Base-by-base conservation (phyloP, 2,888 invertebrate species). In the Operophtera brumata region DNA sequence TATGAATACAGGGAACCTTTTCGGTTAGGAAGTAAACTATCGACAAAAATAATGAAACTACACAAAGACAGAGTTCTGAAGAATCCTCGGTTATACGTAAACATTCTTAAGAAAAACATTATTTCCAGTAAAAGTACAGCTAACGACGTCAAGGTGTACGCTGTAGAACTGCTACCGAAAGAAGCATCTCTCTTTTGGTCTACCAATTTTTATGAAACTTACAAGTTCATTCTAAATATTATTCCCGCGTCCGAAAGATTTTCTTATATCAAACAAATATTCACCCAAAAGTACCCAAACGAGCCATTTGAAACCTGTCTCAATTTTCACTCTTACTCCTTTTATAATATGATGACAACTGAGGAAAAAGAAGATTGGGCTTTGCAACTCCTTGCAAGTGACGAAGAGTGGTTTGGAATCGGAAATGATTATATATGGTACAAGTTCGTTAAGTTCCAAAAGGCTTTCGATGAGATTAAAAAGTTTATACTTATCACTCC, bases 391-490 rank as follows among this genome's bases (percentile, higher is more conserved):
- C 57, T 78, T 44, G 61, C 44, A 66, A 41, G 32, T 12, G 46
- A 26, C 14, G 51, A 59, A n/a, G 74, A 72, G 51, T 20, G 71
- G 2, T 54, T 72, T 11, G 73, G 73, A 4, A 53, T 47, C 10
- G 67, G 67, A 9, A 57, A 67, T 46, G 69, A 73, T 61, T 77
- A 64, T 46, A 57, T 59, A 7, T 78, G 74, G 76, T 77, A 72
- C 47, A 47, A 64, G 32, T 78, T 71, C 59, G 59, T 78, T 0
- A 62, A 61, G 10, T 78, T 71, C 47, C 53, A 66, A 41, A 55
- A 61, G 26, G 69, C 77, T 14, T 70, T 77, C 37, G 56, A 51
- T 13, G 66, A 57, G 41, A 67, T 72, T 11, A 70, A 75, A 50
- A 64, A 61, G 49, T 47, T 20, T 14, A 39, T 61, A 13, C 13